Base-by-base conservation (phyloP, 2,113 vertebrate species). In the Pantherophis guttatus region DNA sequence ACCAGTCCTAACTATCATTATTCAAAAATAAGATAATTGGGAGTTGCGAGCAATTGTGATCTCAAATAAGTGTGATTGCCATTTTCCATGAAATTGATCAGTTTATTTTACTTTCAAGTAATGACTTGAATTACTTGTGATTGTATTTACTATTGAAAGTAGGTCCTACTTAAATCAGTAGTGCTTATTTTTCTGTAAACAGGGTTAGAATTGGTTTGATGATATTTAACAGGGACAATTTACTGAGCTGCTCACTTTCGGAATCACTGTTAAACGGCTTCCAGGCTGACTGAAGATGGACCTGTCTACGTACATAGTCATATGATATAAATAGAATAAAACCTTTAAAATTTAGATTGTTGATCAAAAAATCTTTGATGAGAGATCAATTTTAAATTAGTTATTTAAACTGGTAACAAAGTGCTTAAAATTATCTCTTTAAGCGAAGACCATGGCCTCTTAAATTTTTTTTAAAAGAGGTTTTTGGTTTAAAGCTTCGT, bases 171-270 rank as follows among this genome's bases (percentile, higher is more conserved):
- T 19, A 52, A 59, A 93, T 59, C n/a, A 53, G 29, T 58, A 23
- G 52, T 19, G 75, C 33, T 44, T 54, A 17, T 39, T 88, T 88
- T 75, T 85, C 29, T 86, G 23, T 62, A 50, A 59, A 86, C 8
- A 19, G 23, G 10, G 39, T 54, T 87, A 54, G 44, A 44, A 95
- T 96, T 97, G 97, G 96, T 97, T 97, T 97, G 97, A 97, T 90
- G 23, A n/a, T 62, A 11, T 15, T 90, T 98, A 98, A 98, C 97
- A 96, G 94, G 94, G 96, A 95, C 94, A 93, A 86, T 95, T 97
- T 96, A 97, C 95, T 95, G 96, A 97, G 97, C 97, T 97, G 97
- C 97, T 95, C 92, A 91, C 95, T 96, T 97, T 95, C 93, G 96
- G 96, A 94, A 96, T 97, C 96, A 96, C 96, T 95, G 95, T 96